A percentile compares a stretch with the other conserved stretches of the same genome.
These are phyloP conservation scores for Euphysa ruthae DNA, from an alignment of 30 jellyfish, hydroid and myxozoan genomes.

Conservation along the genomic window DNA sequence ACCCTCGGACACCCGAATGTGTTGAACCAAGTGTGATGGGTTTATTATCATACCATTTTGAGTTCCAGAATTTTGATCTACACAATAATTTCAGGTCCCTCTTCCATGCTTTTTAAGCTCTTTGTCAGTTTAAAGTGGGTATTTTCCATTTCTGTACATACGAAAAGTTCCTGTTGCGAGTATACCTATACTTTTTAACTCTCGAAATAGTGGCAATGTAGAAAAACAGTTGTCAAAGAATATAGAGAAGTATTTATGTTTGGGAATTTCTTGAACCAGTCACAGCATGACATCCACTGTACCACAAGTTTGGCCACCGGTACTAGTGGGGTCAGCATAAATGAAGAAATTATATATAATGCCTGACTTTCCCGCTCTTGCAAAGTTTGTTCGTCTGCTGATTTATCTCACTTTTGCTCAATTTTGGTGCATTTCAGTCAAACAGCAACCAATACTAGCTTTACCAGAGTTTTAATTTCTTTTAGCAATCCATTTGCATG, in stretches of 20 bases:
- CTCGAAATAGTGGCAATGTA: background rate
- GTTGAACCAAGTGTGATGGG: slow-evolving; percentile 9
- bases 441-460: too few species aligned
- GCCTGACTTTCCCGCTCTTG: slow-evolving; percentile 49
- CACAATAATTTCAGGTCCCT: background rate
- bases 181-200: background rate
- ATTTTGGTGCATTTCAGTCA: too few species aligned
- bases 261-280: slow-evolving; percentile 17
- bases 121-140: slow-evolving; percentile 6
- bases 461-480: too few species aligned
- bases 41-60: slow-evolving; percentile 11
- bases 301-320: background rate
- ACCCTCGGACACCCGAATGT: slow-evolving; percentile 8
- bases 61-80: slow-evolving; percentile 6
- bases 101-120: background rate
- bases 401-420: too few species aligned
- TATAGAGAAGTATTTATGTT: background rate
- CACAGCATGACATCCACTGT: slow-evolving; percentile 6
- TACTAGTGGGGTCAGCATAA: background rate
- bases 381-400: too few species aligned
- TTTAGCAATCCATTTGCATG: background rate
- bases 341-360: slow-evolving; percentile 34
- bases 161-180: slow-evolving; percentile 15
- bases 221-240: slow-evolving; percentile 18
- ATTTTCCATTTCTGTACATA: background rate